These are phyloP conservation scores for Abrostola triplasia DNA, from an alignment of 2,888 invertebrate genomes.

Conservation along the genomic window DNA sequence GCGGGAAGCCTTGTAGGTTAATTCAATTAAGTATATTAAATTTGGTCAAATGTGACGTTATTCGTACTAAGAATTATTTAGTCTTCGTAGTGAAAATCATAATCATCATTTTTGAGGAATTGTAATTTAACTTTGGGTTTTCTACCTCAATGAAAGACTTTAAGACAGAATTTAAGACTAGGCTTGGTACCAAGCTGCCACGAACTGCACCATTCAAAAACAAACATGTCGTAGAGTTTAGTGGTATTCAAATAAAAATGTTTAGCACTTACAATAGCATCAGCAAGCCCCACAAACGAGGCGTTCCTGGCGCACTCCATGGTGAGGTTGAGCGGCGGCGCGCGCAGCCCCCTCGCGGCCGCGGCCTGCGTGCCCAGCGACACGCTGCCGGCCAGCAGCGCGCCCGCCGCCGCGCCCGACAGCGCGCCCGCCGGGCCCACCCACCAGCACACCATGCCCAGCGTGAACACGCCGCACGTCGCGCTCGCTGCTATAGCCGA, in stretches of 20 bases:
- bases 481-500: slow-evolving; percentile 95
- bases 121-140: too few relatives aligned
- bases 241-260: not conserved
- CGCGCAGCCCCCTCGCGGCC: slow-evolving; percentile 88
- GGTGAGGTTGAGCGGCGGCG: slow-evolving; percentile 76
- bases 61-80: too few relatives aligned
- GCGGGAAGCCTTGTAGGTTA: too few relatives aligned
- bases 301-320: slow-evolving; percentile 70
- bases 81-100: too few relatives aligned
- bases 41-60: too few relatives aligned
- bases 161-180: too few relatives aligned
- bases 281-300: slow-evolving; percentile 68
- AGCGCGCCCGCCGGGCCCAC: slow-evolving; percentile 86
- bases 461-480: slow-evolving; percentile 94
- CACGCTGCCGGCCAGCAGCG: slow-evolving; percentile 83
- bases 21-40: too few relatives aligned
- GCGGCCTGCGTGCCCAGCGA: slow-evolving; percentile 89
- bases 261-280: slow-evolving; percentile 72
- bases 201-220: too few relatives aligned
- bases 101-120: too few relatives aligned
- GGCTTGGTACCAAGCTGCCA: too few relatives aligned
- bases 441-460: slow-evolving; percentile 95
- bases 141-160: too few relatives aligned
- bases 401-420: slow-evolving; percentile 83
- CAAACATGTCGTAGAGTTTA: too few relatives aligned